A percentile compares a stretch with the other conserved stretches of the same genome.
These are phyloP conservation scores for Anabas testudineus DNA, from an alignment of 2,797 vertebrate species.

Conservation along the genomic window DNA sequence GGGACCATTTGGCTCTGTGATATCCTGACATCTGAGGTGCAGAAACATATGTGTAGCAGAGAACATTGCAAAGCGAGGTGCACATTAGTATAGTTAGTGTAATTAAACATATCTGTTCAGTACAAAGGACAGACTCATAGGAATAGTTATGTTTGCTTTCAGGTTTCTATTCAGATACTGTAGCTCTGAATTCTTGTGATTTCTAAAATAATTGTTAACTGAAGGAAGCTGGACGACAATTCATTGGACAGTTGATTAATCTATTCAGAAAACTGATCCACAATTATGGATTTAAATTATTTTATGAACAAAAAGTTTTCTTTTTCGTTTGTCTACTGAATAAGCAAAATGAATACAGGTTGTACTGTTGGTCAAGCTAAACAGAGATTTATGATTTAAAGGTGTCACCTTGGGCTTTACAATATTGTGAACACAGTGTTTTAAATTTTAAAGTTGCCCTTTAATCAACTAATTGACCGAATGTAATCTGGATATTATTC, in stretches of 20 bases:
- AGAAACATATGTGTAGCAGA: slow-evolving; percentile 18
- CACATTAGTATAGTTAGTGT: slow-evolving; percentile 36
- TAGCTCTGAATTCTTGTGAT: background rate
- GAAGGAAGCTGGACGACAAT: no score
- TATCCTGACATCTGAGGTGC: slow-evolving; percentile 9
- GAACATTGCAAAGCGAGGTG: slow-evolving; percentile 26
- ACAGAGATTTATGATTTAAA: no score
- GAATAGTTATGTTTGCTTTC: slow-evolving; percentile 14
- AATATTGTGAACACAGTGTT: no score
- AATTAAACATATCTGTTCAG: slow-evolving; percentile 28
- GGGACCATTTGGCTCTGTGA: slow-evolving; percentile 30
- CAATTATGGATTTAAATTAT: background rate
- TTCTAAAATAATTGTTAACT: no score
- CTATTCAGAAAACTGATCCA: background rate
- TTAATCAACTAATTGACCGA: no score
- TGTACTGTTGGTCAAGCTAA: no score
- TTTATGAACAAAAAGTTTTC: background rate
- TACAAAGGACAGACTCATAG: slow-evolving; percentile 3
- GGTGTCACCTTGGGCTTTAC: no score
- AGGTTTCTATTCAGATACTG: background rate
- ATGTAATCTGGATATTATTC: no score
- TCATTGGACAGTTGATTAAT: no score
- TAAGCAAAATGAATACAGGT: no score
- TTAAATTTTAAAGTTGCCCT: no score
- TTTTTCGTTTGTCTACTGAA: no score